Base-by-base conservation (phyloP, 2,113 vertebrate genomes). In the Nibea albiflora region DNA sequence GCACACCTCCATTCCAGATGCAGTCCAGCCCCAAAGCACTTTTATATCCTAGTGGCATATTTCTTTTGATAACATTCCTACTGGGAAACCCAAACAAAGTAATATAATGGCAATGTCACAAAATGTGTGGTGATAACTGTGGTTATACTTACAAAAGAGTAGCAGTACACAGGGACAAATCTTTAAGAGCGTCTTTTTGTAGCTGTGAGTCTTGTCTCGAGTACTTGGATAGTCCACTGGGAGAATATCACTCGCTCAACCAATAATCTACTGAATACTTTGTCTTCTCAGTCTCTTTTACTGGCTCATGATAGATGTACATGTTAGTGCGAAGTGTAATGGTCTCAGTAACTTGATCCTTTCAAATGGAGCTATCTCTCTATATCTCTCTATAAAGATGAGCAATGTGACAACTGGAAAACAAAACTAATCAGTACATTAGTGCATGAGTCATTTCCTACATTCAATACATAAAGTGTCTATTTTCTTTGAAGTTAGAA, bases 61-160 rank as follows among this genome's bases (percentile, higher is more conserved):
- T 76, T 68, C 49, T 78, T 84, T 68, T 78, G 78, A 88, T 68
- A 73, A 81, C 49, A 58, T 67, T 52, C 71, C 80, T 79, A 39
- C 68, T n/a, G 68, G 31, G 65, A 50, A 79, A 84, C 77, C 71
- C 44, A 77, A 68, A 70, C 61, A 68, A 76, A 49, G 71, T 56
- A 12, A 50, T 49, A 75, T 63, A 78, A 85, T 83, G 58, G 39
- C n/a, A 73, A 78, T 70, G 42, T 60, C 44, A 26, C 44, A 26
- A 60, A 54, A 61, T n/a, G 31, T 60, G 28, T 66, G 57, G 74
- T 70, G 44, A 24, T 28, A n/a, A 14, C 50, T 35, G 75, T 57
- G 47, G 50, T 49, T 50, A 56, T 4, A 15, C 52, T 58, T 54
- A 11, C 2, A 44, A 54, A 53, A 81, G 26, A 22, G 66, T 9